Evolutionary conservation across 1,140 invertebrate species (phyloP), one percentile per base, ranked within the genome.

Genomic region (Oedothorax gibbosus): DNA sequence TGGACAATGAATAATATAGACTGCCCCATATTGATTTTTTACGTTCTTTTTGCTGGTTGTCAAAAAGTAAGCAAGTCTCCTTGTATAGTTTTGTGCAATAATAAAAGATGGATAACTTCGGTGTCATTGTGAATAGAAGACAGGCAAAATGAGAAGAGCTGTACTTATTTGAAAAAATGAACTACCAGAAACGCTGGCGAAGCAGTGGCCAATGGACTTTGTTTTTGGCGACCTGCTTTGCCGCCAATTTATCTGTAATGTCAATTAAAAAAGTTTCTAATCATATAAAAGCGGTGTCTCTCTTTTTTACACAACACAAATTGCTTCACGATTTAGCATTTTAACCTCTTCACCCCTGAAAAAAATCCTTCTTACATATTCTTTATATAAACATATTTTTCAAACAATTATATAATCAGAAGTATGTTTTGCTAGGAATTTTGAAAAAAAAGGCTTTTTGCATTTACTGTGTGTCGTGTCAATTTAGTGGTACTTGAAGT

Each of bases 191-290:
- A 35, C 35, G 35, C 35, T 35, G 80, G 80, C 80, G 65, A 82
- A 82, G 80, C 80, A 68, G 80, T 35, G 80, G 54, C 72, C 68
- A 72, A 69, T 49, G 57, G 65, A 64, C 35, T 35, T 82, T 82
- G 80, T 82, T 35, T 35, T 35, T 82, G 68, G 68, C 35, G 35
- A 82, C 73, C 80, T 82, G 80, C 80, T 82, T 82, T 82, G 80
- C 80, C 80, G 35, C 73, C 73, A 82, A 73, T 82, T 82, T 82
- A 82, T 72, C 56, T 82, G 80, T 82, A 82, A 54, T 81, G 80
- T 82, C 80, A 54, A 82, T 82, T 82, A 82, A 82, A 82, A 82
- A 69, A 82, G 73, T 82, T 82, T 82, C 80, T 82, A 82, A 82
- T 82, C 80, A 82, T 69, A 82, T 73, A 15, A 21, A 35, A 15